phyloP scores from a whole-genome alignment of 2,113 vertebrate genomes.

The Grallaria varia region DNA sequence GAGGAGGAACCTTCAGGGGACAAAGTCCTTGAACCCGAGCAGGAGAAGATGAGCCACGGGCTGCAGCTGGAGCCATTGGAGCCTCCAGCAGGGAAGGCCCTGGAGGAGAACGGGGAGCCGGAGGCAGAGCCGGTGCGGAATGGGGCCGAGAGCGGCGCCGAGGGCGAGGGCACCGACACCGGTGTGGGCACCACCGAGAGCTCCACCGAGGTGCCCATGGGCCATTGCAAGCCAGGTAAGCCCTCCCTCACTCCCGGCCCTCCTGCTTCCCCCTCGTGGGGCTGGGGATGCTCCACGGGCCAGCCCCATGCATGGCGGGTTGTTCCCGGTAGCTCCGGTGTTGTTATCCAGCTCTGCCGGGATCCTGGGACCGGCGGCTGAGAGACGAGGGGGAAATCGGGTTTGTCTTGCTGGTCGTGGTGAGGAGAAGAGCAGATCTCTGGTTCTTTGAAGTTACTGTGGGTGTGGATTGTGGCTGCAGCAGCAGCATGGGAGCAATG shows the following conservation, averaged over 20 bases:
- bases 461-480: neutral
- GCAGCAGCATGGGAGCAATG: rapidly evolving
- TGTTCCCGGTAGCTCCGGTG: too few species aligned
- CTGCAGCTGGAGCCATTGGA: conserved; percentile 58
- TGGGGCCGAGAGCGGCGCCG: conserved; percentile 81
- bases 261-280: neutral
- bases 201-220: conserved; percentile 65
- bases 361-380: rapidly evolving
- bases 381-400: neutral
- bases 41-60: conserved; percentile 74
- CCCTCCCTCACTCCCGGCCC: neutral
- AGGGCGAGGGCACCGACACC: conserved; percentile 81
- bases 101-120: conserved; percentile 88
- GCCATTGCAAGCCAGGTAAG: conserved; percentile 83
- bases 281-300: too few species aligned
- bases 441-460: neutral
- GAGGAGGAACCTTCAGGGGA: conserved; percentile 76
- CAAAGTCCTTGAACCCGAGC: conserved; percentile 74
- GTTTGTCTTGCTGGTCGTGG: neutral
- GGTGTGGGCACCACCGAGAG: conserved; percentile 69
- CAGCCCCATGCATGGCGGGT: too few species aligned
- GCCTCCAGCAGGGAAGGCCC: conserved; percentile 43
- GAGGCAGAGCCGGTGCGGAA: conserved; percentile 86
- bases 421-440: neutral
- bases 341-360: rapidly evolving